Evolutionary conservation across 2,113 vertebrate species (phyloP).

Genomic region (Alouatta palliata): DNA sequence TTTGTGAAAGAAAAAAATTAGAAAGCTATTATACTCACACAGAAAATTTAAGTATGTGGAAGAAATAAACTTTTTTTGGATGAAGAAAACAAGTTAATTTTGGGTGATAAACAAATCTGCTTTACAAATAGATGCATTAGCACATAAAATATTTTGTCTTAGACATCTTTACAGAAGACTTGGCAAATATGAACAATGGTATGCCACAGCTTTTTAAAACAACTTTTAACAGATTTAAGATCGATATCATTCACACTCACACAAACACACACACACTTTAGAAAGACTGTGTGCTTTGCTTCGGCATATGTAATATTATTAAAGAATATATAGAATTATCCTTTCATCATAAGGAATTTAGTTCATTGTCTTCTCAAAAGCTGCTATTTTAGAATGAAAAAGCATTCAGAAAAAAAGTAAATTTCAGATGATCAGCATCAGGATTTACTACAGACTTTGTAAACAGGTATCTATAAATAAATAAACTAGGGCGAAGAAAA

Average conservation of each 20-base stretch:
- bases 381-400: conserved; percentile 79
- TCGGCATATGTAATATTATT: conserved; percentile 67
- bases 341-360: conserved; percentile 60
- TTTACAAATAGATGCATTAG: conserved; percentile 64
- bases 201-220: conserved; percentile 49
- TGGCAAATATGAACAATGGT: conserved; percentile 80
- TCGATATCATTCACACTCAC: not conserved
- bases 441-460: conserved; percentile 80
- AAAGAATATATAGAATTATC: conserved; percentile 66
- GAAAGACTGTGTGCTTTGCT: conserved; percentile 53
- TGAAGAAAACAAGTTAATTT: conserved; percentile 6
- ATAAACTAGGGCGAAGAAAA: conserved; percentile 69
- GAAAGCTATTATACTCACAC: conserved; percentile 56
- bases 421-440: conserved; percentile 81
- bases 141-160: conserved; percentile 59
- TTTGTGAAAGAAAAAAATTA: conserved; percentile 68
- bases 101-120: conserved; percentile 50
- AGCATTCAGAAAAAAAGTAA: conserved; percentile 76
- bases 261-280: not conserved
- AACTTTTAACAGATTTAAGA: conserved; percentile 32
- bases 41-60: conserved; percentile 55
- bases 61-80: not conserved
- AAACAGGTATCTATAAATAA: conserved; percentile 86
- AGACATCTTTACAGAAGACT: conserved; percentile 68
- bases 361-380: conserved; percentile 66